phyloP scores from a whole-genome alignment of 2,797 vertebrate species.

The Cheracebus regulus region DNA sequence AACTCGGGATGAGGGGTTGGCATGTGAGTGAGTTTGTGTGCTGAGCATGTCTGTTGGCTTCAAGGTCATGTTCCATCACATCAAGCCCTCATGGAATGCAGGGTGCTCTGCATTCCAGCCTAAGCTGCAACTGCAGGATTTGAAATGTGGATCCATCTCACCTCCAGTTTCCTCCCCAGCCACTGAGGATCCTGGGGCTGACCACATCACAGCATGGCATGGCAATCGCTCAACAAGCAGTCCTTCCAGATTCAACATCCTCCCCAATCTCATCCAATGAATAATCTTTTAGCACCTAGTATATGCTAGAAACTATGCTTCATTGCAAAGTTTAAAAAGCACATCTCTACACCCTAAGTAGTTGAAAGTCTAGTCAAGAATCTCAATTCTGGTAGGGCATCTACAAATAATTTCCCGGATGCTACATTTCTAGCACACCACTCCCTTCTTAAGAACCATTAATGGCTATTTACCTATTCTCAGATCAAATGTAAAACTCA shows the following conservation, averaged over 20 bases:
- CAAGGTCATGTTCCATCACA: constrained; percentile 66
- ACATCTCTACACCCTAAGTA: not conserved
- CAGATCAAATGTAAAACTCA: constrained; percentile 6
- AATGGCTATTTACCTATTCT: not conserved
- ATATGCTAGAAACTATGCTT: not conserved
- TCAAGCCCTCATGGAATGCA: constrained; percentile 65
- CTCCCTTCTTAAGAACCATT: not conserved
- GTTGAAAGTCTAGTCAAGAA: not conserved
- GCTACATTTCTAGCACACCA: not conserved
- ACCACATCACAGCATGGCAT: not conserved
- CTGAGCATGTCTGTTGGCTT: constrained; percentile 57
- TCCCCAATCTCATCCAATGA: not conserved
- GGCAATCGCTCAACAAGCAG: not conserved
- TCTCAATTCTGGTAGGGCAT: not conserved
- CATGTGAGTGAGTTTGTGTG: not conserved
- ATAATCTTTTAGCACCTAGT: not conserved
- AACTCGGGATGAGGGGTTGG: constrained; percentile 63
- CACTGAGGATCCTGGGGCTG: not conserved
- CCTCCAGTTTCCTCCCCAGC: not conserved
- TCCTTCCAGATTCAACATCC: not conserved
- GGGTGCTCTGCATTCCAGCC: constrained; percentile 35
- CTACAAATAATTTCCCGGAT: not conserved
- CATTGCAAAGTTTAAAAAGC: not conserved
- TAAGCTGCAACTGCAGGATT: constrained; percentile 31
- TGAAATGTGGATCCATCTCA: not conserved